Evolutionary conservation across 1,140 invertebrate species (phyloP).

Genomic region (Drosophila chauvacae): DNA sequence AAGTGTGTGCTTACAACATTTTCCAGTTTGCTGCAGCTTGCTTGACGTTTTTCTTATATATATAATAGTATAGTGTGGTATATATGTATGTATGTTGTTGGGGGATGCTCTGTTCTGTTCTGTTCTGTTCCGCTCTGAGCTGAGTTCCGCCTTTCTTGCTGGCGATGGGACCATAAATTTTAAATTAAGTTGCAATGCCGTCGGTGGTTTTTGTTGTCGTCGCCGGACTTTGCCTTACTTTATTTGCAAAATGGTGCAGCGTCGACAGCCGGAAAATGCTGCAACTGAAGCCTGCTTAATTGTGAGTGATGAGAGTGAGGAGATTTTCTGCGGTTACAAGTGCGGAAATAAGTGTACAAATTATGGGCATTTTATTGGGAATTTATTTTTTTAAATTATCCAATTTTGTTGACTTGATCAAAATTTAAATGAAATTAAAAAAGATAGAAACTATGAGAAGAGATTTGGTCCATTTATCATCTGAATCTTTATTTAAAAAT

Average conservation of each 20-base stretch:
- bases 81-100: constrained; percentile 2
- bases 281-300: constrained; percentile 26
- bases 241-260: constrained; percentile 25
- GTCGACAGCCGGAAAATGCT: constrained; percentile 28
- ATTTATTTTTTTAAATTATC: background rate
- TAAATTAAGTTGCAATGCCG: constrained; percentile 57
- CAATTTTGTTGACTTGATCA: background rate
- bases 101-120: constrained; percentile 9
- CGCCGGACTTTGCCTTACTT: constrained; percentile 22
- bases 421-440: background rate
- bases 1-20: constrained; percentile 44
- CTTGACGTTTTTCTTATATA: constrained; percentile 12
- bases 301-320: constrained; percentile 18
- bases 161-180: constrained; percentile 47
- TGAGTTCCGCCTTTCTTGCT: constrained; percentile 20
- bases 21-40: constrained; percentile 41
- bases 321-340: background rate
- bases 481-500: background rate
- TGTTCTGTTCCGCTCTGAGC: background rate
- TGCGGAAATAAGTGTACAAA: background rate
- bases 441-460: too few relatives aligned
- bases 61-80: background rate
- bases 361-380: background rate
- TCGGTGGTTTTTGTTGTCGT: constrained; percentile 35
- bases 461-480: background rate